Base-by-base conservation (phyloP, 2,888 invertebrate species). In the Julus scandinavius region DNA sequence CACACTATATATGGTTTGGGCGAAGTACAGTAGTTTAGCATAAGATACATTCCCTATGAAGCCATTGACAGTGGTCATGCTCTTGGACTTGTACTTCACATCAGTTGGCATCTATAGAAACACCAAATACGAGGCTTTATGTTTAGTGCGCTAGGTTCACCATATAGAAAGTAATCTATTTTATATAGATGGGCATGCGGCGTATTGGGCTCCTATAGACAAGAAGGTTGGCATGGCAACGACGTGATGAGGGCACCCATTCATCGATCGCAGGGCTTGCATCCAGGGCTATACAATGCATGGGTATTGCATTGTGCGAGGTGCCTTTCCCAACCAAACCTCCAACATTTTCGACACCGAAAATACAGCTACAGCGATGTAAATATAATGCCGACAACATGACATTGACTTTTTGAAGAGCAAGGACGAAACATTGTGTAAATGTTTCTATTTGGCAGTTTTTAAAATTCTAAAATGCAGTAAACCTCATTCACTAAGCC, bases 121-220 rank as follows among this genome's bases (percentile, higher is more conserved):
- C 29, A 9, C 80, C 38, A 80, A 80, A 80, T 80, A 80, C 13
- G 80, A 38, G 38, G n/a, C 29, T 80, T 80, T 40, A 80, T 80
- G 80, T 80, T 80, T 40, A 80, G 80, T 80, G 80, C 38, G 80
- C 80, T 40, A 13, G 80, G 38, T 40, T 80, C 80, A 80, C 80
- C 80, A 80, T 80, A 40, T 6, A 80, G 80, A 80, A 40, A 80
- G 80, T 80, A 80, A 80, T 80, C 80, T 80, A 38, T 80, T 80
- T 80, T 80, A 80, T 80, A 80, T 38, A 80, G 38, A 80, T 40
- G 38, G 80, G 80, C 80, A 80, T 80, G 80, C 80, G 38, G 80
- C 29, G 80, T 80, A 80, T 80, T 80, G 80, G 80, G 80, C 80
- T 29, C 80, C 80, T 80, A 80, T 80, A 80, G 80, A 80, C 80